A percentile compares a stretch with the other conserved stretches of the same genome.
Conservation (phyloP, 2,797 vertebrate species). For the Enoplosus armatus region DNA sequence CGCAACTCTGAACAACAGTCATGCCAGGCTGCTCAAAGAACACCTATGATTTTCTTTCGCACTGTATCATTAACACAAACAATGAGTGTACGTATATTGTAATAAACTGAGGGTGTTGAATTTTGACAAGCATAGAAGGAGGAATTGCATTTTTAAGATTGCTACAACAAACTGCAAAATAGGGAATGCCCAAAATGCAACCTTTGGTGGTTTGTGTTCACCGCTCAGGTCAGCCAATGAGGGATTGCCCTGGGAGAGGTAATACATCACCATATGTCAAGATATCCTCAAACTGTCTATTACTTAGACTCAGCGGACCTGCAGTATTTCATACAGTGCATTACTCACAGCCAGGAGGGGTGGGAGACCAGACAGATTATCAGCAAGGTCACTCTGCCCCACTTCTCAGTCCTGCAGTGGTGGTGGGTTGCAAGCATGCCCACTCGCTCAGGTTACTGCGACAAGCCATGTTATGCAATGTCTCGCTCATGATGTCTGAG, state of each 20-base stretch:
- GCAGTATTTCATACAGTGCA: slow-evolving; percentile 52
- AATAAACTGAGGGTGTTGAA: slow-evolving; percentile 32
- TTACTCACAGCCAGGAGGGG: slow-evolving; percentile 58
- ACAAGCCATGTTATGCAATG: slow-evolving; percentile 62
- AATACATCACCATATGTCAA: slow-evolving; percentile 64
- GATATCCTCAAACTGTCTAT: slow-evolving; percentile 69
- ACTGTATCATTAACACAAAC: slow-evolving; percentile 61
- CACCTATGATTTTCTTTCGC: slow-evolving; percentile 64
- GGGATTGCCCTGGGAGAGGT: slow-evolving; percentile 27
- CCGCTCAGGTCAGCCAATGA: slow-evolving; percentile 44
- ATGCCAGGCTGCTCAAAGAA: slow-evolving; percentile 45
- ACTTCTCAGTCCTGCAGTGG: slow-evolving; percentile 65
- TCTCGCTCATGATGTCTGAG: slow-evolving; percentile 49
- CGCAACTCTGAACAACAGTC: slow-evolving; percentile 42
- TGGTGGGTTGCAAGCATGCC: slow-evolving; percentile 43
- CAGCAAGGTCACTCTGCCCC: slow-evolving; percentile 80
- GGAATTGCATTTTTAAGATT: slow-evolving; percentile 4
- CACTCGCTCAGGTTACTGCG: slow-evolving; percentile 64
- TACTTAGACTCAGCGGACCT: slow-evolving; percentile 51
- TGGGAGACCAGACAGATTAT: slow-evolving; percentile 72
- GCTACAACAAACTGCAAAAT: not conserved
- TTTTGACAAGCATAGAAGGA: slow-evolving; percentile 18
- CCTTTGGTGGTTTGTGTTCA: slow-evolving; percentile 23
- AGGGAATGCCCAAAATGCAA: slow-evolving; percentile 7
- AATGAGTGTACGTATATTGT: slow-evolving; percentile 27